Evolutionary conservation across 2,797 vertebrate genomes (phyloP).

Genomic region (Phrynocephalus forsythii): DNA sequence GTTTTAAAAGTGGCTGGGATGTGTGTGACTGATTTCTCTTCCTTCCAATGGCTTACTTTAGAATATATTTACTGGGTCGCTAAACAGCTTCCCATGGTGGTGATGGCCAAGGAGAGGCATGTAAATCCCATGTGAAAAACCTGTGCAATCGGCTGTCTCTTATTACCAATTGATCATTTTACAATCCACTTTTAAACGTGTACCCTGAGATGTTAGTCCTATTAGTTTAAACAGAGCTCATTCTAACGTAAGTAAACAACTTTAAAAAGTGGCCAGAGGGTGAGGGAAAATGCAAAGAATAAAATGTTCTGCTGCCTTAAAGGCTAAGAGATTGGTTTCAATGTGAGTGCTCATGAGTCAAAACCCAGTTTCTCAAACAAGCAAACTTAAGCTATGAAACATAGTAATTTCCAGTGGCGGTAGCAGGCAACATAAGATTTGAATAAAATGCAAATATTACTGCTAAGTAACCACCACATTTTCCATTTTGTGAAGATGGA

Average conservation of each 20-base stretch:
- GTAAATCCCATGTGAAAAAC: neutral
- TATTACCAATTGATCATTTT: neutral
- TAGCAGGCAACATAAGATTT: neutral
- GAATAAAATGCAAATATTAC: constrained; percentile 35
- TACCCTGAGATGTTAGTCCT: neutral
- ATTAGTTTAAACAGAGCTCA: neutral
- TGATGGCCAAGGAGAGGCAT: neutral
- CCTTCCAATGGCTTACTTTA: neutral
- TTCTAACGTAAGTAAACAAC: neutral
- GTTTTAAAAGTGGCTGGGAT: constrained; percentile 25
- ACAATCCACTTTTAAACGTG: too few species aligned
- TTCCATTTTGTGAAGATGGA: constrained; percentile 49
- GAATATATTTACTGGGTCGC: too few species aligned
- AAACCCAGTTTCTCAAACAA: constrained; percentile 6
- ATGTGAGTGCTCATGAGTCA: too few species aligned
- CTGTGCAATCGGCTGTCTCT: neutral
- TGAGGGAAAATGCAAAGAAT: too few species aligned
- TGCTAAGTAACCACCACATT: constrained; percentile 35
- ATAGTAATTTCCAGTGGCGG: neutral
- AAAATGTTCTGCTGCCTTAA: too few species aligned
- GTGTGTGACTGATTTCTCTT: neutral
- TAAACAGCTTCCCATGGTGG: neutral
- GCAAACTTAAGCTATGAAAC: constrained; percentile 54
- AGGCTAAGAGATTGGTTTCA: too few species aligned
- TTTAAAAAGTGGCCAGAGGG: too few species aligned